Base-by-base conservation (phyloP, 2,113 vertebrate genomes). In the Aramus guarauna region DNA sequence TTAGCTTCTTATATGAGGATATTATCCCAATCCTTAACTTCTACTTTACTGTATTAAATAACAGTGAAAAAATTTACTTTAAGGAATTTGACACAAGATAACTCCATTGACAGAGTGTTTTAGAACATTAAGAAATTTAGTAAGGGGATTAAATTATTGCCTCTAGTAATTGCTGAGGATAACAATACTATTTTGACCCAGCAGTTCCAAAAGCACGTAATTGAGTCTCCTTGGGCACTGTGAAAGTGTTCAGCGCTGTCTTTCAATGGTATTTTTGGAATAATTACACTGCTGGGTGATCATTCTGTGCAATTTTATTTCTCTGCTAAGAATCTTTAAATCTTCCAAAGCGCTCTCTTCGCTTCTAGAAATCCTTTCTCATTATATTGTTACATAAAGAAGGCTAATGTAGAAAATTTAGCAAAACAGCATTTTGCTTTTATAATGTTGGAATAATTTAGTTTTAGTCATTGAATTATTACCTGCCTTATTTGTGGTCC, bases 111-210 rank as follows among this genome's bases (percentile, higher is more conserved):
- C 62, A 91, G 50, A 62, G 27, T 34, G 18, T 18, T 91, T 90
- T 62, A 91, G 37, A 76, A 50, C 1, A 1, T 85, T 79, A 91
- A 88, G 39, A 66, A 72, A 60, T 88, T 66, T 78, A 78, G 63
- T 90, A 76, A 87, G 50, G 34, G 39, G 60, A 90, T 95, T 85
- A 93, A 96, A 87, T 96, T 69, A 82, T 90, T 88, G 48, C 74
- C 66, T 88, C 17, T 45, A 88, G 84, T 72, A 88, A 90, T 79
- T 87, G 53, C 47, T 76, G 67, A 90, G 41, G 36, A 73, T 91
- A 79, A 79, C 69, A 75, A 72, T 79, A 72, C 19, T 60, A 66
- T 92, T 90, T 72, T 66, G 77, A 93, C 77, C 77, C 53, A 79
- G 36, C 21, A 58, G 39, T 53, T 94, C 69, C 66, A 62, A 88